A percentile compares a stretch with the other conserved stretches of the same genome.
phyloP scores from a whole-genome alignment of 2,113 vertebrate genomes.

The Myotis lucifugus region DNA sequence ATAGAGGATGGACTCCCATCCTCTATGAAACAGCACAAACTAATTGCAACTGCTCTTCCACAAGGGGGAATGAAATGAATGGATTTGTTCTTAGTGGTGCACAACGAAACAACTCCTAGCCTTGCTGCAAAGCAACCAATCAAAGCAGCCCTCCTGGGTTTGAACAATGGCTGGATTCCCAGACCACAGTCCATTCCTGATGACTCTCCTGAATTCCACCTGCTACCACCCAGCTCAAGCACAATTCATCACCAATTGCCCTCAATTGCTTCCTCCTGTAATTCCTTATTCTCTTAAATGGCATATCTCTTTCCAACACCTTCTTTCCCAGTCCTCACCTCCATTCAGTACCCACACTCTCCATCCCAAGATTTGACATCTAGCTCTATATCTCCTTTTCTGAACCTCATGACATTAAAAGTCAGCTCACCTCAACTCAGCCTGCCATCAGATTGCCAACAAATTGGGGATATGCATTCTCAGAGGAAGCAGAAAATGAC shows the following conservation, averaged over 20 bases:
- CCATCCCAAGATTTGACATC: neutral
- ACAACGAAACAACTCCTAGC: neutral
- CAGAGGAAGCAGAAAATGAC: neutral
- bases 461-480: neutral
- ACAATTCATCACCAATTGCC: neutral
- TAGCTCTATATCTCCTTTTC: neutral
- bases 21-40: neutral
- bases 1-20: neutral
- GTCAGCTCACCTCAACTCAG: neutral
- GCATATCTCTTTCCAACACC: neutral
- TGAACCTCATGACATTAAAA: neutral
- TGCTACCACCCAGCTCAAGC: neutral
- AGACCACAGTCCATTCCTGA: neutral
- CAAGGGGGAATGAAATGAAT: neutral
- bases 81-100: neutral
- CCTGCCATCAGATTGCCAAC: neutral
- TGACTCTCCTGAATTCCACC: neutral
- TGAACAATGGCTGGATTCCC: neutral
- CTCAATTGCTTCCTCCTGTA: neutral
- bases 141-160: neutral
- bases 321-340: neutral
- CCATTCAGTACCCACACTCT: neutral
- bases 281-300: neutral
- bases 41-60: neutral
- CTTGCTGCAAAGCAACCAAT: neutral